These are phyloP conservation scores for Crambe crambe DNA, from an alignment of 37 sponge, comb jelly and placozoan genomes.

Conservation along the genomic window DNA sequence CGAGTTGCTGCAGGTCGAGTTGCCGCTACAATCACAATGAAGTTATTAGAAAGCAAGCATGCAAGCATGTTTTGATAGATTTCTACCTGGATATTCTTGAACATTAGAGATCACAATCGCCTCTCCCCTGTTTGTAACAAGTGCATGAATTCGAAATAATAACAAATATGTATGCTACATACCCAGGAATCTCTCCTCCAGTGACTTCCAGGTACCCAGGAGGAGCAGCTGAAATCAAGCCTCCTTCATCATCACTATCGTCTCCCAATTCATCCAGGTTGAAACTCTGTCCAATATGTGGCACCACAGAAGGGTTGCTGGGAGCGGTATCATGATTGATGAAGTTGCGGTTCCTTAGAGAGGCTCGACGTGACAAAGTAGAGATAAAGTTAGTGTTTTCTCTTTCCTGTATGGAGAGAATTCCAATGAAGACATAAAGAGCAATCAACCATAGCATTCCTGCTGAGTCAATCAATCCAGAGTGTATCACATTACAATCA, in stretches of 20 bases:
- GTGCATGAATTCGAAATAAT: too few relatives aligned
- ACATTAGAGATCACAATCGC: too few relatives aligned
- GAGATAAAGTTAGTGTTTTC: not conserved
- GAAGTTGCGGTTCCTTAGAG: not conserved
- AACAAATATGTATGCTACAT: too few relatives aligned
- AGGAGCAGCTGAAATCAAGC: constrained; percentile 50
- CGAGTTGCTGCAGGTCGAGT: not conserved
- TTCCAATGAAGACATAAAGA: too few relatives aligned
- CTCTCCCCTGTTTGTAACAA: too few relatives aligned
- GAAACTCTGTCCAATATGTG: constrained; percentile 21
- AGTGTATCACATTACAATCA: not conserved
- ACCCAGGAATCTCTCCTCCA: too few relatives aligned
- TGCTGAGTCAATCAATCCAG: too few relatives aligned
- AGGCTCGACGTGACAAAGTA: constrained; percentile 31
- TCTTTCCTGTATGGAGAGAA: too few relatives aligned
- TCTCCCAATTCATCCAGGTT: constrained; percentile 40
- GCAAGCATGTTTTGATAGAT: too few relatives aligned
- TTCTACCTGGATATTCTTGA: too few relatives aligned
- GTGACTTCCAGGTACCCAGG: constrained; percentile 58
- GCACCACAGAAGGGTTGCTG: constrained; percentile 12
- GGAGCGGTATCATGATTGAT: constrained; percentile 19
- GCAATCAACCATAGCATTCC: too few relatives aligned
- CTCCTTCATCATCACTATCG: constrained; percentile 54
- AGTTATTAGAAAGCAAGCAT: too few relatives aligned
- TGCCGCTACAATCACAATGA: not conserved